Conservation (phyloP, 2,113 vertebrate genomes). For the Takifugu flavidus region DNA sequence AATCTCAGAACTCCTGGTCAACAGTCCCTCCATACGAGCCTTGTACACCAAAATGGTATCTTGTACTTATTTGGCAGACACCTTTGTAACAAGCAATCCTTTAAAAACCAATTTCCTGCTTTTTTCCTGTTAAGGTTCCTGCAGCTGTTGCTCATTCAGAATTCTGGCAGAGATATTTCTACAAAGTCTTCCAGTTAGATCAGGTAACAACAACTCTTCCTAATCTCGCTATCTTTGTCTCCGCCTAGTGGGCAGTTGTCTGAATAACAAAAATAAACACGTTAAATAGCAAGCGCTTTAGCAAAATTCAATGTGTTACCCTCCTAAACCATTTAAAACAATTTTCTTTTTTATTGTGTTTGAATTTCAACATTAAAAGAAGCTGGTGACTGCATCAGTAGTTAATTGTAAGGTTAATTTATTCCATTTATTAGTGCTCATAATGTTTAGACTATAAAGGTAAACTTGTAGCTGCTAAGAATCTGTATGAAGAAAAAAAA, state of each 20-base stretch:
- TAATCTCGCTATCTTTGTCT: not conserved
- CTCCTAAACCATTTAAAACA: no score
- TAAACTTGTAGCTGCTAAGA: no score
- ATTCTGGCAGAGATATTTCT: constrained; percentile 98
- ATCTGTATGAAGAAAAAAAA: not conserved
- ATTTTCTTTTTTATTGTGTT: no score
- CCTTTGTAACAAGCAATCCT: no score
- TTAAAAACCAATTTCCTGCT: not conserved
- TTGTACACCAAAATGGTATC: constrained; percentile 98
- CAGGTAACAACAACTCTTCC: constrained; percentile 75
- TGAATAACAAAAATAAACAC: not conserved
- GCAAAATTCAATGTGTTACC: no score
- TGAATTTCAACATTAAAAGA: no score
- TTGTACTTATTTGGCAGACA: no score
- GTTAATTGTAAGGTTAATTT: no score
- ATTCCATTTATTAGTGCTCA: no score
- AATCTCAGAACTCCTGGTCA: constrained; percentile 88
- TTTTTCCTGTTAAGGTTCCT: constrained; percentile 79
- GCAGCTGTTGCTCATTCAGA: constrained; percentile 92
- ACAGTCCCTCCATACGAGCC: constrained; percentile 89
- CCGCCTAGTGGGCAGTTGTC: constrained; percentile 48
- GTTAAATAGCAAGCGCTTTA: no score
- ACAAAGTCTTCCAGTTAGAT: constrained; percentile 90
- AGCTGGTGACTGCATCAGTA: no score
- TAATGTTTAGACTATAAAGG: no score